Percentiles rank a stretch among this genome's conserved stretches.
Conservation (phyloP, 2,113 vertebrate genomes). For the Ariopsis seemanni region DNA sequence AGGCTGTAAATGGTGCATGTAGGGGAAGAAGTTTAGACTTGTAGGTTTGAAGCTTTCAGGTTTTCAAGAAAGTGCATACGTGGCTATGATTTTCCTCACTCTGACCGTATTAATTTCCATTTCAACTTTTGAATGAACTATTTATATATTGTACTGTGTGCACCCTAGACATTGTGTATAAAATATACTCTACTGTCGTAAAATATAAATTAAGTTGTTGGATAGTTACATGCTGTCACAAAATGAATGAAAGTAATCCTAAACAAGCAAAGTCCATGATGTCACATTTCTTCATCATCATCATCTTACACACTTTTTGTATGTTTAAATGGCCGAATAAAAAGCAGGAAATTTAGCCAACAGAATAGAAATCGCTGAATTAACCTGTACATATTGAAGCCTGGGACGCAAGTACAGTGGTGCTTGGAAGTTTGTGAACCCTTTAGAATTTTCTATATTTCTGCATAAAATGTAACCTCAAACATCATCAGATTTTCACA, state of each 20-base stretch:
- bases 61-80: background rate
- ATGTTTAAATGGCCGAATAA: background rate
- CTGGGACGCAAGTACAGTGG: no score
- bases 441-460: no score
- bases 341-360: background rate
- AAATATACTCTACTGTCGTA: background rate
- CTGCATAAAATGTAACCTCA: no score
- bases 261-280: background rate
- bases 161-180: background rate
- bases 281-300: background rate
- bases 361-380: background rate
- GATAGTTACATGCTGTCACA: background rate
- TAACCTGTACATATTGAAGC: no score
- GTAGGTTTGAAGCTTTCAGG: background rate
- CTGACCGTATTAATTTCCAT: background rate
- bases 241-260: background rate
- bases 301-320: background rate
- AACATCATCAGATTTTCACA: no score
- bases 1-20: background rate
- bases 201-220: background rate
- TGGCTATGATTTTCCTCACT: background rate
- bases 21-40: conserved; percentile 25
- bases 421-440: no score
- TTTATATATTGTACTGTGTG: background rate
- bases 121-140: background rate